Base-by-base conservation (phyloP, 1,140 invertebrate genomes). In the Zaprionus ornatus region DNA sequence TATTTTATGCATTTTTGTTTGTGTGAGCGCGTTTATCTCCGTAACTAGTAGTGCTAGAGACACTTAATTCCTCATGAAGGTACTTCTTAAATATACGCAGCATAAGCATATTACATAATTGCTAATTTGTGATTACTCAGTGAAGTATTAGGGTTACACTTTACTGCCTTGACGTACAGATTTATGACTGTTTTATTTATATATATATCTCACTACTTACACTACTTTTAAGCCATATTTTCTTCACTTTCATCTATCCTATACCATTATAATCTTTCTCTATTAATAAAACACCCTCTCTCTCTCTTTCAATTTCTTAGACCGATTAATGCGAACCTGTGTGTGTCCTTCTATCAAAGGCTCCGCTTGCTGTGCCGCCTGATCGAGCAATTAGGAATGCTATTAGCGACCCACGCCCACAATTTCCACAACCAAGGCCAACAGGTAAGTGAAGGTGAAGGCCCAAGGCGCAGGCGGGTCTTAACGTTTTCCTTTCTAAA, bases 331-430 rank as follows among this genome's bases (percentile, higher is more conserved):
- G 27, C 17, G 27, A 50, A 59, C 15, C 64, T 54, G 29, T 65
- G 76, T 79, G 79, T 82, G 82, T 87, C 69, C 83, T 23, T n/a
- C 15, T 45, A 74, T 87, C 84, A 87, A 88, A 87, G 69, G 21
- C 12, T 54, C 80, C 77, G 83, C 83, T 42, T 15, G 13, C 27
- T 87, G 77, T 32, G 29, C 29, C 29, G 77, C 45, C 78, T 62
- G 74, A 69, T 75, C 75, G 61, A 85, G 57, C 84, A 88, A 88
- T 87, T 87, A 81, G 80, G 23, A 80, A 66, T 78, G 80, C 78
- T 78, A 87, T 87, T 88, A 87, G 69, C 85, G 77, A 55, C 45
- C 71, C 67, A 78, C 84, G 80, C 84, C 80, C 56, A 48, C 66
- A 27, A 32, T 71, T 65, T 65, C 3, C 7, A 17, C n/a, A 66